Percentiles rank a stretch among this genome's conserved stretches.
These are phyloP conservation scores for Zhuqinia jingwanae DNA, from an alignment of 2,888 invertebrate genomes.

Conservation along the genomic window DNA sequence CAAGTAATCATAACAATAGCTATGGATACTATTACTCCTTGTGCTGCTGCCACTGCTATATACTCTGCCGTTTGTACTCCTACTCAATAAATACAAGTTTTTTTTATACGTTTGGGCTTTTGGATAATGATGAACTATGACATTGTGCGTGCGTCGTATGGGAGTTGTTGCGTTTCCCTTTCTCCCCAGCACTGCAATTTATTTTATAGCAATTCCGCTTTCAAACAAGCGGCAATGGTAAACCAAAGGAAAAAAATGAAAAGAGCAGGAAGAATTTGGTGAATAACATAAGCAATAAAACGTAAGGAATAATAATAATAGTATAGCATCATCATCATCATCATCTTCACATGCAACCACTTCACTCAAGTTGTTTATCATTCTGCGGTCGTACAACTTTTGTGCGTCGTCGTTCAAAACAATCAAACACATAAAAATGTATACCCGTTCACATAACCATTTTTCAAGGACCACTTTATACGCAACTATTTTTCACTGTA, in stretches of 20 bases:
- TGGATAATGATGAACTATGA: conserved; percentile 62
- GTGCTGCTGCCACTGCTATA: too few species aligned
- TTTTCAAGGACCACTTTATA: neutral
- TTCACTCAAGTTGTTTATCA: conserved; percentile 67
- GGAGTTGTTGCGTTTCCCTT: conserved; percentile 11
- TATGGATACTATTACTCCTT: too few species aligned
- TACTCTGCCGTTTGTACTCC: neutral
- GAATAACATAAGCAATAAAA: neutral
- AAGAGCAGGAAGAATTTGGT: conserved; percentile 24
- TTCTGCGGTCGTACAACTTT: conserved; percentile 55
- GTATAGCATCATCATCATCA: neutral
- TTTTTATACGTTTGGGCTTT: neutral
- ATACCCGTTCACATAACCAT: neutral
- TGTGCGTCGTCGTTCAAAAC: conserved; percentile 35
- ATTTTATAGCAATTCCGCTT: conserved; percentile 30
- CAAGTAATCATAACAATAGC: conserved; percentile 34
- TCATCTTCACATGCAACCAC: conserved; percentile 44
- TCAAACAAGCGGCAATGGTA: conserved; percentile 3
- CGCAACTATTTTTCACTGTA: neutral
- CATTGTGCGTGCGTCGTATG: conserved; percentile 58
- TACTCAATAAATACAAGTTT: conserved; percentile 18
- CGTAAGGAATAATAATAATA: too few species aligned
- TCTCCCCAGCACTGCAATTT: conserved; percentile 24
- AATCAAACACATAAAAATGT: conserved; percentile 42
- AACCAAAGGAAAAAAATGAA: neutral